Conservation (phyloP, 2,797 vertebrate genomes). For the Pempheris klunzingeri region DNA sequence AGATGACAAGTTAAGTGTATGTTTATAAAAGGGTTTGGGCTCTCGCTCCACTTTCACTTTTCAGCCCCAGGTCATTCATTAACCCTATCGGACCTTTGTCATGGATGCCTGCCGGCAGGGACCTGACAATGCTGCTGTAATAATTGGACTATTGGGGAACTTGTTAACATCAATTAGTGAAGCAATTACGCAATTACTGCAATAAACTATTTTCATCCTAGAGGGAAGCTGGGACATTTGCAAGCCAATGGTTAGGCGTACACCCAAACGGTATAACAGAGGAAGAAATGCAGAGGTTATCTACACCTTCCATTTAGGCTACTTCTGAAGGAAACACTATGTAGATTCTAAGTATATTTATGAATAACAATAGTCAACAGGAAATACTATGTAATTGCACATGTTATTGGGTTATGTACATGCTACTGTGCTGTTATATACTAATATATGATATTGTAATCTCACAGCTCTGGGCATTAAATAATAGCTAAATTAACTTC, state of each 20-base stretch:
- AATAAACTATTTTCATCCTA: conserved; percentile 83
- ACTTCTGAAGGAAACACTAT: conserved; percentile 3
- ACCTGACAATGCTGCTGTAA: conserved; percentile 74
- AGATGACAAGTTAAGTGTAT: conserved; percentile 83
- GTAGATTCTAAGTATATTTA: not conserved
- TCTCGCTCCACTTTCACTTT: conserved; percentile 73
- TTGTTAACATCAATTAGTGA: conserved; percentile 91
- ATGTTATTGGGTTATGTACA: too few relatives aligned
- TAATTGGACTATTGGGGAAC: conserved; percentile 84
- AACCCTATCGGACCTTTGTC: conserved; percentile 81
- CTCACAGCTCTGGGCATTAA: not conserved
- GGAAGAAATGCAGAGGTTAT: conserved; percentile 12
- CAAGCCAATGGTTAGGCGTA: conserved; percentile 77
- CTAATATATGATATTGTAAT: not conserved
- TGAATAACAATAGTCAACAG: conserved; percentile 1
- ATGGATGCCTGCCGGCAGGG: conserved; percentile 76
- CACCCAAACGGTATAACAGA: conserved; percentile 13
- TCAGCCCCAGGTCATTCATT: conserved; percentile 85
- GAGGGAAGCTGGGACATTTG: conserved; percentile 75
- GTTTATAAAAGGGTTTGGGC: conserved; percentile 76
- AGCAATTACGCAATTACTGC: conserved; percentile 89
- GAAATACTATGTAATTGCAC: not conserved
- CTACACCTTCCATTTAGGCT: conserved; percentile 2
- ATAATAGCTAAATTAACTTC: not conserved
- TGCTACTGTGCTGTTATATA: too few relatives aligned